Base-by-base conservation (phyloP, 2,888 invertebrate genomes). In the Drosophila greeni region DNA sequence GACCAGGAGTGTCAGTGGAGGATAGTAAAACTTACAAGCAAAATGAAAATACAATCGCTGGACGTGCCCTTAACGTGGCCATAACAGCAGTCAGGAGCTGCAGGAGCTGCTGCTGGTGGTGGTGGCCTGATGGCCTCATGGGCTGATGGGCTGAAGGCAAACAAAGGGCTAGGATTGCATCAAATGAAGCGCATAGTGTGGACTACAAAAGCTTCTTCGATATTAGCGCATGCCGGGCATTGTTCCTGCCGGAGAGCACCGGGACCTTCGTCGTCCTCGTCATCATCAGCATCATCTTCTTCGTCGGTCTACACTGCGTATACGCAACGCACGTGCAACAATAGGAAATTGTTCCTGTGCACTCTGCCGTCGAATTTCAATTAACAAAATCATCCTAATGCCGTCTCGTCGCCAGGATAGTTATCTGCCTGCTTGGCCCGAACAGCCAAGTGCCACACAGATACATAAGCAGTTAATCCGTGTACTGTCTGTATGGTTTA, bases 121-220 rank as follows among this genome's bases (percentile, higher is more conserved):
- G 39, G 12, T 40, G 40, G 23, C 4, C 40, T 40, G 40, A 23
- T 40, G 40, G 23, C 1, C 42, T 39, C 24, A 42, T 42, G 42
- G 26, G 18, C 16, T 29, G 43, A 26, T 45, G 43, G 45, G 7
- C 45, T 45, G 45, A 31, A 47, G 54, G 61, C 79, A 68, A 77
- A 79, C 75, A 78, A 75, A 79, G 72, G 66, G 64, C 70, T 70
- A 61, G 75, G 74, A 78, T 79, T 79, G 67, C 49, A 24, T 56
- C 74, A 77, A 78, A 79, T 77, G 77, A 78, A 78, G 77, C 77
- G 77, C 29, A 67, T 56, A 36, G 48, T 48, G 53, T 56, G 66
- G 54, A 59, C 58, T 29, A 47, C 65, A 56, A 57, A 57, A 61
- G 60, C 56, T 64, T 45, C 62, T 62, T 62, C 62, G 60, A 62